Percentiles rank a stretch among this genome's conserved stretches.
Evolutionary conservation across 2,113 vertebrate species (phyloP).

Genomic region (Alethe castanea): DNA sequence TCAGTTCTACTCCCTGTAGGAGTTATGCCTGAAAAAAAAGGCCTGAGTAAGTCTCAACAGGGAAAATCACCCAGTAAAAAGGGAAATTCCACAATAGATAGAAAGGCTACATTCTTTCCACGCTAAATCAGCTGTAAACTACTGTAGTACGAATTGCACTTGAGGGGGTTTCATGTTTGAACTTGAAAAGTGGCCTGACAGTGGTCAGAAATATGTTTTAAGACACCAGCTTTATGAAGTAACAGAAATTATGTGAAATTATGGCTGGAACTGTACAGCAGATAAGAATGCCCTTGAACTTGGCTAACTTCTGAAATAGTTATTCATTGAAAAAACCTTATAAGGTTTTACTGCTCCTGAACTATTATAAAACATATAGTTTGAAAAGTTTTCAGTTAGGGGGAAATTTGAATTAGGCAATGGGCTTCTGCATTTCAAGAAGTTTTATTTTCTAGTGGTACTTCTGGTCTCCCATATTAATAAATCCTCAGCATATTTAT

Average conservation of each 20-base stretch:
- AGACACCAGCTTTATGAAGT: background rate
- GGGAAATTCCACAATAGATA: background rate
- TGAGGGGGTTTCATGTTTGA: background rate
- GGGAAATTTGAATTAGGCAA: background rate
- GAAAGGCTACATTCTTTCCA: background rate
- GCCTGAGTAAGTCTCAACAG: background rate
- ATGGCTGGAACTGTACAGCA: background rate
- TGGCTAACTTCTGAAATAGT: background rate
- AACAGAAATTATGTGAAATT: background rate
- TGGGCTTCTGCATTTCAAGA: background rate
- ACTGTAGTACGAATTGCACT: background rate
- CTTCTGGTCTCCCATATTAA: background rate
- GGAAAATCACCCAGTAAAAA: background rate
- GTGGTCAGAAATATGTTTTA: slow-evolving; percentile 30
- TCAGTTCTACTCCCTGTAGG: background rate
- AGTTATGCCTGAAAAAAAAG: background rate
- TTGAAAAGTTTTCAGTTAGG: background rate
- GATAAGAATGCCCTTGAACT: slow-evolving; percentile 39
- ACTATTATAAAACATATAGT: background rate
- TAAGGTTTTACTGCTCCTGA: background rate
- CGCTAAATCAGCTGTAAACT: background rate
- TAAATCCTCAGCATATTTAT: background rate
- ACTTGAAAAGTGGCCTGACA: slow-evolving; percentile 15
- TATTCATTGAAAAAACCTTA: background rate
- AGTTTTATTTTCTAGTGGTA: background rate